Evolutionary conservation across 2,888 invertebrate species (phyloP), one percentile per base, ranked within the genome.

Genomic region (Phrixothrix hirtus): DNA sequence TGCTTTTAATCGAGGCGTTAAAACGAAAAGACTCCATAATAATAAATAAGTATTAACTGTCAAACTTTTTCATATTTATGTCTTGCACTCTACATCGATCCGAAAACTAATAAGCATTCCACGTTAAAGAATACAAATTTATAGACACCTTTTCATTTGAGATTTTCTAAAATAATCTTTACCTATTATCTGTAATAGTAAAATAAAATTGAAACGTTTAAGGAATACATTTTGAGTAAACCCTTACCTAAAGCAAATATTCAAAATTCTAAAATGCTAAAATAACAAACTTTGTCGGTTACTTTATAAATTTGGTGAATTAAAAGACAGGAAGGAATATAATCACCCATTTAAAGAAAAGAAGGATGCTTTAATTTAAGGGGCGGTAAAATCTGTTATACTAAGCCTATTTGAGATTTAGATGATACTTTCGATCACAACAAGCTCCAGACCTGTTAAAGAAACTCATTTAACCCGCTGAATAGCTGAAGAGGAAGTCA

Each of bases 391-490:
- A 41, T 45, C 41, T 31, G 39, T 45, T 37, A 52, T 36, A 47
- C 26, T 36, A 47, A 45, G 36, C 16, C 39, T 39, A 17, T 50
- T 39, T 31, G 31, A 43, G 45, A 55, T 42, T 55, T 51, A 48
- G 56, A 43, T 44, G 41, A 36, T 47, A 44, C 42, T 48, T 52
- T 56, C 48, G 39, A 52, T 56, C 39, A 56, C 58, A 56, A 48
- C 50, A 49, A 50, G 46, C 41, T 45, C 36, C 35, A 41, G 36
- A 46, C 35, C 46, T 41, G 53, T 51, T 53, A 59, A 57, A 59
- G 59, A 55, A 59, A 57, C 57, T 59, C 57, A 59, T 59, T 57
- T 55, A 53, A 59, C 53, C 57, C 51, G 35, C 48, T 59, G 59
- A 59, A 59, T 57, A 45, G 59, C 44, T 51, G 45, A 59, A 46